Conservation (phyloP, 2,797 vertebrate genomes). For the Clarias fuscus region DNA sequence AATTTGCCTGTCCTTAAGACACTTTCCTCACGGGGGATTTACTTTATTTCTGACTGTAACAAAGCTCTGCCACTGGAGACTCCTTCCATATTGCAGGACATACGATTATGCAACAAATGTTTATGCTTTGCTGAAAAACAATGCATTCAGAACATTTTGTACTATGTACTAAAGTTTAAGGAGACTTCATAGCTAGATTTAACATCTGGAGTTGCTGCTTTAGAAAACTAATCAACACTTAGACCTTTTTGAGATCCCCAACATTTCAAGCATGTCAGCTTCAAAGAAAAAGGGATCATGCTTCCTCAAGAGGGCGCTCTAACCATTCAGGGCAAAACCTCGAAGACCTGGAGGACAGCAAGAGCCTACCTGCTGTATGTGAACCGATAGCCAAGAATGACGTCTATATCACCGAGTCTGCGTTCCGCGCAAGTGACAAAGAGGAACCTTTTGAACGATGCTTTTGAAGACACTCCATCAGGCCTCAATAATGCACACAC, state of each 20-base stretch:
- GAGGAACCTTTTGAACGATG: conserved; percentile 6
- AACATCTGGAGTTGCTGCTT: not conserved
- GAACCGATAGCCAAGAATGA: not conserved
- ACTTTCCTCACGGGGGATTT: not conserved
- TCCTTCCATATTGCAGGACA: not conserved
- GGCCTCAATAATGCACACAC: conserved; percentile 25
- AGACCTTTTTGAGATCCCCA: not conserved
- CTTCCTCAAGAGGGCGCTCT: not conserved
- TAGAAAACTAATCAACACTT: not conserved
- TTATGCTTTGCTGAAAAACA: not conserved
- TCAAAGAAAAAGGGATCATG: not conserved
- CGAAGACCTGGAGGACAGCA: not conserved
- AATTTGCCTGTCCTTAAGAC: not conserved
- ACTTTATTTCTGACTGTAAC: not conserved
- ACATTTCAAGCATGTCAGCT: not conserved
- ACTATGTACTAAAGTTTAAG: not conserved
- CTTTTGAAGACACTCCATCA: conserved; percentile 36
- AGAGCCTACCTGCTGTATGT: not conserved
- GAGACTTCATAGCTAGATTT: not conserved
- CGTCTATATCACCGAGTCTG: not conserved
- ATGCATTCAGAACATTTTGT: too few species aligned
- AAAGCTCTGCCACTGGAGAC: not conserved
- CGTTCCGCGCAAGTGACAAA: conserved; percentile 24
- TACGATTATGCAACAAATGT: not conserved
- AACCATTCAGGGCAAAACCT: not conserved